Evolutionary conservation across 2,797 vertebrate genomes (phyloP).

Genomic region (Heteromormyrus szaboi): DNA sequence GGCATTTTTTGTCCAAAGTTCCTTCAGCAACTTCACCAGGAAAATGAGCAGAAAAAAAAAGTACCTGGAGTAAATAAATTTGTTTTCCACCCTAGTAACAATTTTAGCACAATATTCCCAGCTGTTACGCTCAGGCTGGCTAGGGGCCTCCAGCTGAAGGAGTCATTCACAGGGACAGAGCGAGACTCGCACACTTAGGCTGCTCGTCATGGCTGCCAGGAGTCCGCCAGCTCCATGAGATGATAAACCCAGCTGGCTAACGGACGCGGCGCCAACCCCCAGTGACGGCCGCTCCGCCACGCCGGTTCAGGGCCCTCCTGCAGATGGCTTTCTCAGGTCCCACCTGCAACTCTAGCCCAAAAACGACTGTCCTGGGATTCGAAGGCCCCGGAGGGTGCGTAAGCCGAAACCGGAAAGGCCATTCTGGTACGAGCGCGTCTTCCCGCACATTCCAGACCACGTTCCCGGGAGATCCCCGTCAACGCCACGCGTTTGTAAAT

Average conservation of each 20-base stretch:
- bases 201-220: background rate
- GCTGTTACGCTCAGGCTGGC: background rate
- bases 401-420: constrained; percentile 1
- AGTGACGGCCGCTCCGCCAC: background rate
- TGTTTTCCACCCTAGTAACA: background rate
- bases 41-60: background rate
- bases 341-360: background rate
- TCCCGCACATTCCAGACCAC: background rate
- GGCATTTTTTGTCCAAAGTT: background rate
- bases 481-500: background rate
- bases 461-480: background rate
- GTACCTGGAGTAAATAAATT: background rate
- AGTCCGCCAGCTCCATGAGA: background rate
- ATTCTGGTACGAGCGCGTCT: background rate
- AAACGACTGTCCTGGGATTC: background rate
- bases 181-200: background rate
- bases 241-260: background rate
- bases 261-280: background rate
- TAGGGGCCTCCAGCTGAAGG: background rate
- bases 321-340: background rate
- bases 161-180: background rate
- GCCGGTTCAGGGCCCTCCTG: background rate
- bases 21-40: background rate
- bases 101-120: background rate
- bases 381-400: background rate